Conservation (phyloP, 64 coral and sea anemone species). For the Platygyra sinensis region DNA sequence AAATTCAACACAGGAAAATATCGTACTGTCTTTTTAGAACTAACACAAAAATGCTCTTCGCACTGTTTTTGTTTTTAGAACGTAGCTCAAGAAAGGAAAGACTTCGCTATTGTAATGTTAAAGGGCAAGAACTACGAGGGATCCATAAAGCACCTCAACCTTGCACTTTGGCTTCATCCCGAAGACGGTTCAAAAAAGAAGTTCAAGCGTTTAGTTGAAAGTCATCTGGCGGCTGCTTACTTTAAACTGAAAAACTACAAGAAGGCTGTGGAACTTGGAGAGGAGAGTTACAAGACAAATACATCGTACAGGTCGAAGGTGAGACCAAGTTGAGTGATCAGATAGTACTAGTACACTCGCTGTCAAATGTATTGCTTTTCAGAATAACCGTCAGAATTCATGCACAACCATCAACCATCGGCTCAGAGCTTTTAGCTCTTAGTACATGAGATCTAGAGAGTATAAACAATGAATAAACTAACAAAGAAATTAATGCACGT, state of each 20-base stretch:
- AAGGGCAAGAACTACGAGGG: not conserved
- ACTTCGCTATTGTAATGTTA: not conserved
- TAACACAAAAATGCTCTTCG: not conserved
- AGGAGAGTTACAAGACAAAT: conserved; percentile 39
- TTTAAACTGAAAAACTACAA: conserved; percentile 39
- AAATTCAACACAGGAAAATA: too few species aligned
- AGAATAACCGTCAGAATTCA: too few species aligned
- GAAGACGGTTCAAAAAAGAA: not conserved
- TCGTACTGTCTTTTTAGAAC: too few species aligned
- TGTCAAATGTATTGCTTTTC: too few species aligned
- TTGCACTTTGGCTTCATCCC: conserved; percentile 5
- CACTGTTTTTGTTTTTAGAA: not conserved
- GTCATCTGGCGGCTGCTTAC: conserved; percentile 20
- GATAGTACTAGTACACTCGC: too few species aligned
- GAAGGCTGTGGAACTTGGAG: conserved; percentile 37
- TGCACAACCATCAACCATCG: too few species aligned
- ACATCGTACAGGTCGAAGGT: not conserved
- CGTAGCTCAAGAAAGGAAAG: not conserved
- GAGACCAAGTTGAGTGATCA: not conserved
- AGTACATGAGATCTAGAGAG: too few species aligned
- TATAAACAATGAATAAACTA: too few species aligned
- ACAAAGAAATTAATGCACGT: too few species aligned
- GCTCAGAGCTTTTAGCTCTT: too few species aligned
- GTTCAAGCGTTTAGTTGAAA: conserved; percentile 14
- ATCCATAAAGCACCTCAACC: not conserved